These are phyloP conservation scores for Sceloporus tristichus DNA, from an alignment of 2,113 vertebrate species.

Conservation along the genomic window DNA sequence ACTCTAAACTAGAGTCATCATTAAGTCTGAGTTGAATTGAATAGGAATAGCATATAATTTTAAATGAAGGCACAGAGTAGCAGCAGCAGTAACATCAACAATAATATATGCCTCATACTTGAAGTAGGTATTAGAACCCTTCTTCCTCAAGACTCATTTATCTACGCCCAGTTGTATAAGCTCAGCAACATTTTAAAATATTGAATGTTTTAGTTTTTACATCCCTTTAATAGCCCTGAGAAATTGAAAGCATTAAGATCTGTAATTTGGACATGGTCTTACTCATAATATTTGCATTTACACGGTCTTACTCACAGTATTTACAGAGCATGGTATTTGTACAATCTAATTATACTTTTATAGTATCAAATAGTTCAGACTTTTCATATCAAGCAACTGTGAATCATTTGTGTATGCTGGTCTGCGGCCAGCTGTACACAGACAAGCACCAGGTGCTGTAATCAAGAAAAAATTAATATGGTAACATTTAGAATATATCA, in stretches of 20 bases:
- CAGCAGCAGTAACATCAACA: too few species aligned
- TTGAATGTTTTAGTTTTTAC: background rate
- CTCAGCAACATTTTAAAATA: background rate
- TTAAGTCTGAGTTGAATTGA: too few species aligned
- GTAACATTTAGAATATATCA: background rate
- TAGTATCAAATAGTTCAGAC: conserved; percentile 6
- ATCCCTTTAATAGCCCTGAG: background rate
- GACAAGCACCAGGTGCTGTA: background rate
- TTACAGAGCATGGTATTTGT: background rate
- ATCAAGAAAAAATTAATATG: background rate
- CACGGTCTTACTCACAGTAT: background rate
- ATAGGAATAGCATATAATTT: too few species aligned
- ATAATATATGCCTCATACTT: background rate
- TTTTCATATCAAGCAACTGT: background rate
- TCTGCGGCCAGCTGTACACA: background rate
- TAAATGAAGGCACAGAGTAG: too few species aligned
- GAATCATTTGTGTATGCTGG: background rate
- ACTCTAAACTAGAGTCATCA: too few species aligned
- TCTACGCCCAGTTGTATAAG: too few species aligned
- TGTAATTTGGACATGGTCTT: background rate
- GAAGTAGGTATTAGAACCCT: background rate
- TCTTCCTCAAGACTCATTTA: background rate
- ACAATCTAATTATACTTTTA: conserved; percentile 3
- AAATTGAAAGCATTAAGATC: background rate
- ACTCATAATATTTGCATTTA: background rate